Conservation (phyloP, 2,888 invertebrate species). For the Hirtodrosophila duncani region DNA sequence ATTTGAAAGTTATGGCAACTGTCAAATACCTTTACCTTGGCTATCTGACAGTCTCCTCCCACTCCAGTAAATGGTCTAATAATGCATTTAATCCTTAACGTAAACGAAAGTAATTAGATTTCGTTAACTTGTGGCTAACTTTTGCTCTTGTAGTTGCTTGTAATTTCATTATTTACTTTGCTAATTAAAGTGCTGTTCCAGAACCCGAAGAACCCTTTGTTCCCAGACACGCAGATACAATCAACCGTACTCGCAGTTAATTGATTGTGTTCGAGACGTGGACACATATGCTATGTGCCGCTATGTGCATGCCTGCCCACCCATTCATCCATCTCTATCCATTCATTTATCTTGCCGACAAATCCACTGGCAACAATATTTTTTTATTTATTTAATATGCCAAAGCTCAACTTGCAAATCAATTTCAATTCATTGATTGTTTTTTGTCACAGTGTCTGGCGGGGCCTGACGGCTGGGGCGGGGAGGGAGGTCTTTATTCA, state of each 20-base stretch:
- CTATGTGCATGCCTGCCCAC: neutral
- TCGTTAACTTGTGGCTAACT: constrained; percentile 38
- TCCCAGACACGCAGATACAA: no score
- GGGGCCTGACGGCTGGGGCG: no score
- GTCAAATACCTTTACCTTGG: constrained; percentile 14
- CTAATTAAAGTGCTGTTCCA: constrained; percentile 52
- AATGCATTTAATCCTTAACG: constrained; percentile 56
- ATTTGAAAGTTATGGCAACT: no score
- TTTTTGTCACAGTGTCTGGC: constrained; percentile 14
- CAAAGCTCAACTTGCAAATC: constrained; percentile 57
- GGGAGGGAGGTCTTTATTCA: no score
- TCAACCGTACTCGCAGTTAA: no score
- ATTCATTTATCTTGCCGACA: constrained; percentile 7
- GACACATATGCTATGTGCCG: no score
- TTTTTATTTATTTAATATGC: constrained; percentile 54
- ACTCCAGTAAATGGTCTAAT: constrained; percentile 13
- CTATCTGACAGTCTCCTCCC: constrained; percentile 21
- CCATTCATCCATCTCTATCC: neutral
- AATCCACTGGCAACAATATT: constrained; percentile 18
- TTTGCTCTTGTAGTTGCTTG: constrained; percentile 11
- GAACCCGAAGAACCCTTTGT: no score
- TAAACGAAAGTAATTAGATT: constrained; percentile 74
- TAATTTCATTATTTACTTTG: constrained; percentile 53
- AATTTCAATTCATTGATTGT: constrained; percentile 52
- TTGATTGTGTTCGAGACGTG: no score